Evolutionary conservation across 2,888 invertebrate species (phyloP).

Genomic region (Drosophila vallismaia): DNA sequence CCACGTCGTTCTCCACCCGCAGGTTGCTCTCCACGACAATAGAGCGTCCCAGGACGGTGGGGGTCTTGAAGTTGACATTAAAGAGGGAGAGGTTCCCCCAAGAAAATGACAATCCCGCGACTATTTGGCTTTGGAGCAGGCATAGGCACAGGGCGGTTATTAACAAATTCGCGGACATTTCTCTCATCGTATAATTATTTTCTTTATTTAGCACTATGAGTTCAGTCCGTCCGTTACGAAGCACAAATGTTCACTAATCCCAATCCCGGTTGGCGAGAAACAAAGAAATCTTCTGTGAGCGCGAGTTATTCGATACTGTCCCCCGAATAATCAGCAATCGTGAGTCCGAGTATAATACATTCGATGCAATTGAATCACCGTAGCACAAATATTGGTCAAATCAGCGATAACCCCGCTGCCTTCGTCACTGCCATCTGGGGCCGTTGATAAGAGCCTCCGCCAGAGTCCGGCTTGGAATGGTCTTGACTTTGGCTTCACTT

Average conservation of each 20-base stretch:
- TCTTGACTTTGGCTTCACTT: conserved; percentile 61
- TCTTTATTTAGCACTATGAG: conserved; percentile 1
- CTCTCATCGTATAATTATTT: background rate
- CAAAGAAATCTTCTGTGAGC: conserved; percentile 64
- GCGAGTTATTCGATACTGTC: conserved; percentile 36
- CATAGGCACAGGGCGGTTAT: conserved; percentile 37
- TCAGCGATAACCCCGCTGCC: conserved; percentile 60
- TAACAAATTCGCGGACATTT: conserved; percentile 38
- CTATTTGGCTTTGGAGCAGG: conserved; percentile 28
- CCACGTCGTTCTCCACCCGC: conserved; percentile 54
- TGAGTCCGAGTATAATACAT: conserved; percentile 42
- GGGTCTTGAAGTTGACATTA: conserved; percentile 64
- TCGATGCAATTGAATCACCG: conserved; percentile 62
- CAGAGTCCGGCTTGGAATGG: conserved; percentile 36
- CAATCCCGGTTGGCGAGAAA: conserved; percentile 39
- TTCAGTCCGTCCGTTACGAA: conserved; percentile 41
- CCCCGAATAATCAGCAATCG: conserved; percentile 29
- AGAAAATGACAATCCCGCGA: conserved; percentile 57
- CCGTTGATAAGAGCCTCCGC: conserved; percentile 22
- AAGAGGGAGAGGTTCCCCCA: conserved; percentile 72
- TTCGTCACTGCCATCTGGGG: conserved; percentile 43
- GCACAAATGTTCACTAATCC: conserved; percentile 65
- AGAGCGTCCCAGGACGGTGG: conserved; percentile 48
- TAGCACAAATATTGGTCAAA: conserved; percentile 60
- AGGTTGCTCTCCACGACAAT: conserved; percentile 31